Evolutionary conservation across 2,113 vertebrate genomes (phyloP), one percentile per base, ranked within the genome.

Genomic region (Thunnus maccoyii): DNA sequence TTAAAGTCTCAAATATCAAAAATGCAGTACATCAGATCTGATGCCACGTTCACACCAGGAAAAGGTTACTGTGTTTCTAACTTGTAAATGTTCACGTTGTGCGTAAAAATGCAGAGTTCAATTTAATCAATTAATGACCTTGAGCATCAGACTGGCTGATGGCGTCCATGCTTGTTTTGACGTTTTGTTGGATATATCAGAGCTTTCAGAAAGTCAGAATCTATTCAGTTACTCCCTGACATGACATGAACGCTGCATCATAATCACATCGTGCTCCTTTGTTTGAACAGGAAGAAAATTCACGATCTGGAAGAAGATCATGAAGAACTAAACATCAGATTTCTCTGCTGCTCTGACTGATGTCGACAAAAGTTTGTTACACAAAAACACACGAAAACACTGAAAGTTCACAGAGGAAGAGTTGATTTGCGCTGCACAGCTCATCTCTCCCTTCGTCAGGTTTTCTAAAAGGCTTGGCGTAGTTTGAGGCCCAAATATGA

Each of bases 401-500:
- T 48, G 4, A 55, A 0, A 11, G 44, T 44, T 51, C 30, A 3
- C 47, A 7, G 10, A 52, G 27, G 4, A 80, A 50, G 54, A 88
- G 86, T 5, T 72, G 88, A 75, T 51, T 18, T 72, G 76, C 62
- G 62, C 76, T 17, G 63, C n/a, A 62, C 67, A 80, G 54, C 44
- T 77, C 78, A 52, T 17, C 82, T 82, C 68, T 71, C 32, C 41
- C 12, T 22, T 4, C 2, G 36, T 47, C 25, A 32, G 8, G 7
- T 76, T 50, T 6, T 13, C 27, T 74, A 44, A 74, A 44, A 52
- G 48, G 46, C 85, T 79, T 84, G 86, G 78, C 76, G 1, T 76
- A 70, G 50, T 89, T 76, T 80, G 83, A 88, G 83, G 64, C 61
- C 83, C 86, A 89, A 90, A 91, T 78, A 78, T 72, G 85, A 89